These are phyloP conservation scores for Bellardia bayeri DNA, from an alignment of 2,888 invertebrate genomes.

Conservation along the genomic window DNA sequence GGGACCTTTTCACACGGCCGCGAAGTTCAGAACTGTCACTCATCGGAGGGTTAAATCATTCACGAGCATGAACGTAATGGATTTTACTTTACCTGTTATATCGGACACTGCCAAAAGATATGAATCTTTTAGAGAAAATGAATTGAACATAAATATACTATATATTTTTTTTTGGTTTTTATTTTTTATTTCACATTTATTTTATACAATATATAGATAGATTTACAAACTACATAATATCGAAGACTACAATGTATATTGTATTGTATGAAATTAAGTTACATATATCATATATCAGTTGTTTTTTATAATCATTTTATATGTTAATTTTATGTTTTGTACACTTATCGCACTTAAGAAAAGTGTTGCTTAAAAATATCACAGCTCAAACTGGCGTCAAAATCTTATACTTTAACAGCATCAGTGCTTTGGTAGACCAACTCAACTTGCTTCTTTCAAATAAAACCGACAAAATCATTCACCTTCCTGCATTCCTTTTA, in stretches of 20 bases:
- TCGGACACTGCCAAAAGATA: not conserved
- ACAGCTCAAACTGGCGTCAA: conserved; percentile 75
- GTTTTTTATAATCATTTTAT: conserved; percentile 39
- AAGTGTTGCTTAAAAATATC: conserved; percentile 75
- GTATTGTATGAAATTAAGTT: conserved; percentile 71
- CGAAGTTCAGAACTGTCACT: too few species aligned
- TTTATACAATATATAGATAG: conserved; percentile 69
- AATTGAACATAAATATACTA: not conserved
- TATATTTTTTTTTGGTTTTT: conserved; percentile 1
- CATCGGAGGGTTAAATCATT: too few species aligned
- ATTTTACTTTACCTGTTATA: too few species aligned
- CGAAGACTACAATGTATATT: conserved; percentile 73
- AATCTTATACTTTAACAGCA: conserved; percentile 72
- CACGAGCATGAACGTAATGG: too few species aligned
- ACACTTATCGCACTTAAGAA: conserved; percentile 74
- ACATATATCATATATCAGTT: conserved; percentile 43
- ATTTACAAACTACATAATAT: conserved; percentile 73
- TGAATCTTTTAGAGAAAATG: not conserved
- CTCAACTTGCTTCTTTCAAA: conserved; percentile 56
- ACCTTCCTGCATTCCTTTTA: conserved; percentile 19
- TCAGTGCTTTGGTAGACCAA: conserved; percentile 75
- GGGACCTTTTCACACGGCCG: too few species aligned
- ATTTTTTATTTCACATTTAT: conserved; percentile 67
- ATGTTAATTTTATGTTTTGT: conserved; percentile 66
- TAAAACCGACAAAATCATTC: conserved; percentile 31